phyloP scores from a whole-genome alignment of 2,113 vertebrate species.

The Pholis gunnellus region DNA sequence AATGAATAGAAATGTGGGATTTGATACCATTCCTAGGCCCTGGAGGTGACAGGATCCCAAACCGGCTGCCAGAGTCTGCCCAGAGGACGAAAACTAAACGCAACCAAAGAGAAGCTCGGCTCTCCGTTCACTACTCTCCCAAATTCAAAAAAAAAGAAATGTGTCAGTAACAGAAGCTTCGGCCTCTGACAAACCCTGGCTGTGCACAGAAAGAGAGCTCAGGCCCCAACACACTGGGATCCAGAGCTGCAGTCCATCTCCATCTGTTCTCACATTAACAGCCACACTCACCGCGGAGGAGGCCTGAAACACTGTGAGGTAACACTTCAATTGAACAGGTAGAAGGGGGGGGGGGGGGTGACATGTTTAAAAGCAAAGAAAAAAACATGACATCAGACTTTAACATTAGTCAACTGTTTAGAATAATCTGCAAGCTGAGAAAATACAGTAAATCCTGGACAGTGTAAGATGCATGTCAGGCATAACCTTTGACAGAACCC shows the following conservation, averaged over 20 bases:
- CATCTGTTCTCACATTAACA: constrained; percentile 30
- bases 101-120: constrained; percentile 29
- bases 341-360: not conserved
- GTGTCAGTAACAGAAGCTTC: constrained; percentile 37
- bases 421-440: constrained; percentile 41
- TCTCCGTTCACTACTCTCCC: constrained; percentile 59
- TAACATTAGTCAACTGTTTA: constrained; percentile 19
- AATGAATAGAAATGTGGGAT: constrained; percentile 75
- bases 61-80: constrained; percentile 28
- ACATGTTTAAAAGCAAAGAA: constrained; percentile 5
- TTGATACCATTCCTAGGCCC: constrained; percentile 50
- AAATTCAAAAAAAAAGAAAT: constrained; percentile 38
- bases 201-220: constrained; percentile 6
- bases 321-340: constrained; percentile 58
- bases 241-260: constrained; percentile 29
- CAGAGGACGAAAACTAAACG: constrained; percentile 29
- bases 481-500: constrained; percentile 36
- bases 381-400: constrained; percentile 37
- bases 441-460: constrained; percentile 25
- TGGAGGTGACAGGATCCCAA: constrained; percentile 36
- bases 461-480: constrained; percentile 36
- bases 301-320: constrained; percentile 57
- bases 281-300: constrained; percentile 19
- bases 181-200: constrained; percentile 34
- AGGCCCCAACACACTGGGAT: not conserved